A percentile compares a stretch with the other conserved stretches of the same genome.
These are phyloP conservation scores for Ctenopoma multispine DNA, from an alignment of 2,797 vertebrate genomes.

Conservation along the genomic window DNA sequence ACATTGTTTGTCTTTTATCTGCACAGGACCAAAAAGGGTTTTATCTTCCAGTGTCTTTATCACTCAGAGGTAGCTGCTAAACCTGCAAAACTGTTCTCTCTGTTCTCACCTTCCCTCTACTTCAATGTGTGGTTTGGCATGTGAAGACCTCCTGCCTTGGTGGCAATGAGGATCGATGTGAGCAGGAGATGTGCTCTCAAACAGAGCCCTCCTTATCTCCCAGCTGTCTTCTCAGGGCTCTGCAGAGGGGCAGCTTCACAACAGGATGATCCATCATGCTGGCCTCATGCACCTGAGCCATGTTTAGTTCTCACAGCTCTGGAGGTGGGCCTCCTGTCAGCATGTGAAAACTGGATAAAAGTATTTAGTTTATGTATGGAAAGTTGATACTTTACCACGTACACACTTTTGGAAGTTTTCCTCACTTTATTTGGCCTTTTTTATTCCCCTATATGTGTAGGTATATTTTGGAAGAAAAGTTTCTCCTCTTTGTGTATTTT, in stretches of 20 bases:
- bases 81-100: constrained; percentile 60
- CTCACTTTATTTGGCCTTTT: constrained; percentile 3
- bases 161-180: constrained; percentile 76
- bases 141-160: constrained; percentile 81
- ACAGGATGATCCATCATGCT: constrained; percentile 79
- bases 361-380: constrained; percentile 32
- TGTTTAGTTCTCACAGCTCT: constrained; percentile 58
- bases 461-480: not conserved
- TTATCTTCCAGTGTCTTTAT: constrained; percentile 80
- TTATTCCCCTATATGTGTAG: not conserved
- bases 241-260: constrained; percentile 71
- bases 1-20: constrained; percentile 63
- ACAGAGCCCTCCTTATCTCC: constrained; percentile 53
- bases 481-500: constrained; percentile 9
- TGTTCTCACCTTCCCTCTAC: constrained; percentile 49
- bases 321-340: constrained; percentile 50
- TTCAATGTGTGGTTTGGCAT: constrained; percentile 75
- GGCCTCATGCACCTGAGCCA: constrained; percentile 78
- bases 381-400: constrained; percentile 38
- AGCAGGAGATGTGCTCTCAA: constrained; percentile 75
- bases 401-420: constrained; percentile 31
- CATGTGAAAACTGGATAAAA: constrained; percentile 43
- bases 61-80: constrained; percentile 72
- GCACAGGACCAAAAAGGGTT: constrained; percentile 46
- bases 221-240: constrained; percentile 77